Evolutionary conservation across 2,888 invertebrate genomes (phyloP).

Genomic region (Polylopha cassiicola): DNA sequence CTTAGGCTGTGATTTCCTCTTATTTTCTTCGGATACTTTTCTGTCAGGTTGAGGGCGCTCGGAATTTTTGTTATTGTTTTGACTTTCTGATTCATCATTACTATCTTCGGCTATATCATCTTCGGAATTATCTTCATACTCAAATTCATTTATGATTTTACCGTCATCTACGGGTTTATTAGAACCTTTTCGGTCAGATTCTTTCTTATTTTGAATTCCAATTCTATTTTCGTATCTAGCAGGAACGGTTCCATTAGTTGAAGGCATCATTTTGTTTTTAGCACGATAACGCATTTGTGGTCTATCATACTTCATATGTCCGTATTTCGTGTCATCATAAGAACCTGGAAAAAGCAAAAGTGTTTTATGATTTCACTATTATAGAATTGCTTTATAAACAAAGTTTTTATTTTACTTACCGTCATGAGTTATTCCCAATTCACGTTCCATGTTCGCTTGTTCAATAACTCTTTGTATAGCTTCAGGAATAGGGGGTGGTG

Average conservation of each 20-base stretch:
- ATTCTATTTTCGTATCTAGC: conserved; percentile 7
- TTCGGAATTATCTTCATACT: background rate
- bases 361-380: background rate
- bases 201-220: conserved; percentile 2
- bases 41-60: conserved; percentile 1
- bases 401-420: conserved; percentile 38
- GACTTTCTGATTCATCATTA: background rate
- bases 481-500: conserved; percentile 59
- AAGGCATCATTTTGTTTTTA: conserved; percentile 10
- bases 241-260: conserved; percentile 18
- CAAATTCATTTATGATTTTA: background rate
- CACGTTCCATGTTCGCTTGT: conserved; percentile 45
- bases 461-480: conserved; percentile 57
- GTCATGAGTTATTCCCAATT: conserved; percentile 50
- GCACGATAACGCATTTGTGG: conserved; percentile 21
- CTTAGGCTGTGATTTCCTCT: background rate
- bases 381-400: background rate
- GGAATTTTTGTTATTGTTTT: background rate
- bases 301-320: conserved; percentile 45
- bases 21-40: background rate
- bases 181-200: conserved; percentile 4
- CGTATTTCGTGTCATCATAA: conserved; percentile 59
- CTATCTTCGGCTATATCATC: background rate
- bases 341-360: conserved; percentile 42
- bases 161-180: too few species aligned